Evolutionary conservation across 2,888 invertebrate genomes (phyloP), one percentile per base, ranked within the genome.

Genomic region (Lycophotia porphyrea): DNA sequence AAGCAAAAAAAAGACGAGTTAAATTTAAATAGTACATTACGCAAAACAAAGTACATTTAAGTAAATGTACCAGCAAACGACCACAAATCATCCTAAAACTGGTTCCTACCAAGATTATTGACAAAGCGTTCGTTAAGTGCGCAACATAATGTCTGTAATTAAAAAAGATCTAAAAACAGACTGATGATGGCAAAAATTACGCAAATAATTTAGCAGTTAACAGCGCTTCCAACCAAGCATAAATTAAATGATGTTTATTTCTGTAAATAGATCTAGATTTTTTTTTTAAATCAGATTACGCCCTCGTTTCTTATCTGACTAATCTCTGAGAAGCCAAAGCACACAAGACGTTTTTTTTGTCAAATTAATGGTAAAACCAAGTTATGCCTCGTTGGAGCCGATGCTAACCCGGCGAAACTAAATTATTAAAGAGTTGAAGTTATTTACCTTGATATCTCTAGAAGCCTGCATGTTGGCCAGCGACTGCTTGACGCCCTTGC

Each of bases 401-500:
- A 24, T 44, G 8, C 21, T 21, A 21, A 9, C 24, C 8, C 47
- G 3, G 21, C 7, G 7, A 21, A 47, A 47, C 21, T 47, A 47
- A 0, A 36, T 49, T 55, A 27, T 1, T 55, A 52, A n/a, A 5
- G 24, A n/a, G 36, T 39, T 15, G 3, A 8, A 15, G 15, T 31
- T 18, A 39, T 8, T 39, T 27, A 99, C 99, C 97, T 99, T 99
- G 83, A 99, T 99, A 95, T 99, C 99, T 82, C 98, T 97, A 27
- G 99, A 99, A 67, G 99, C 99, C 94, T 99, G 99, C 88, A 99
- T 97, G 96, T 98, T 99, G 74, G 99, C 98, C 78, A 99, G 97
- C 44, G 99, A 98, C 94, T 99, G 99, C 91, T 99, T 99, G 97
- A 99, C 98, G 74, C 99, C 99, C 91, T 98, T 98, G 9, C 99